These are phyloP conservation scores for Hoplodrina blanda DNA, from an alignment of 2,888 invertebrate genomes.

Conservation along the genomic window DNA sequence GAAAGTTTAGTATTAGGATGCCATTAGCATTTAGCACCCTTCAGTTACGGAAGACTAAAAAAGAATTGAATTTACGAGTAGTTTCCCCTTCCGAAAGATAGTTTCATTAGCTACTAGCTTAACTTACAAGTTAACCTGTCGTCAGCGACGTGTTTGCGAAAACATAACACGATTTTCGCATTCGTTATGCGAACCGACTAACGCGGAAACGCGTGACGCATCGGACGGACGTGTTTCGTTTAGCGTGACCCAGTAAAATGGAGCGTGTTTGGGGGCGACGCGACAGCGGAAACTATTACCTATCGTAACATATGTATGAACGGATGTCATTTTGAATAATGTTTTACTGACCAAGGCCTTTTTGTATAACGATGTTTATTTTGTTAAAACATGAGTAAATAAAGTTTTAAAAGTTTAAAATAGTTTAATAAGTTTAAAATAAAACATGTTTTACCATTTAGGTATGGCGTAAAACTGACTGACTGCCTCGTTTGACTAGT, in stretches of 20 bases:
- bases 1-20: no score
- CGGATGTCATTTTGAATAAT: constrained; percentile 15
- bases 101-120: no score
- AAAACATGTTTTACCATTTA: no score
- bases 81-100: no score
- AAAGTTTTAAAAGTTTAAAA: no score
- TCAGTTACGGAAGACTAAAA: no score
- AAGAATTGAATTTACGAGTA: no score
- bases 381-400: no score
- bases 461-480: no score
- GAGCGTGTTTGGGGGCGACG: constrained; percentile 11
- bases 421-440: no score
- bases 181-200: constrained; percentile 39
- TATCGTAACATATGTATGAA: neutral
- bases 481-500: no score
- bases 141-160: neutral
- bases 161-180: constrained; percentile 30
- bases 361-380: neutral
- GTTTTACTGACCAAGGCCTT: neutral
- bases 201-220: constrained; percentile 46
- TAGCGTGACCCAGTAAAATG: constrained; percentile 53
- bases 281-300: constrained; percentile 24
- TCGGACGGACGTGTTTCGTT: constrained; percentile 42
- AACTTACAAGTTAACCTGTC: constrained; percentile 6
- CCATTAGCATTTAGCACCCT: no score